phyloP scores from a whole-genome alignment of 1,140 invertebrate species.

The Drosophila hydei region DNA sequence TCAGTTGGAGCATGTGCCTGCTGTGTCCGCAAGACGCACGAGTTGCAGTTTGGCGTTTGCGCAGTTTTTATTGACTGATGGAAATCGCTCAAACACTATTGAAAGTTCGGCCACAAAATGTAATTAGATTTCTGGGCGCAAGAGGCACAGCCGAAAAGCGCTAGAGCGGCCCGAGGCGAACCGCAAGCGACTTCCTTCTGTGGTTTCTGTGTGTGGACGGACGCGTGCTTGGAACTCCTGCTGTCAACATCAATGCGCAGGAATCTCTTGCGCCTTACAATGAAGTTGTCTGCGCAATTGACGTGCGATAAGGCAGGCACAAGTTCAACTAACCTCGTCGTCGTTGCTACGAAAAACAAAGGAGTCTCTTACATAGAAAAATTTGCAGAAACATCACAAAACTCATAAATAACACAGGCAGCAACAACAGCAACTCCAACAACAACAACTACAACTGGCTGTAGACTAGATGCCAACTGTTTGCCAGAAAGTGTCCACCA shows the following conservation, averaged over 20 bases:
- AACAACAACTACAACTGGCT: slow-evolving; percentile 20
- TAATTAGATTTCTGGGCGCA: slow-evolving; percentile 65
- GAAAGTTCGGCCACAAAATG: slow-evolving; percentile 71
- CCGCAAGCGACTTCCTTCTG: slow-evolving; percentile 41
- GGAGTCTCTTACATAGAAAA: slow-evolving; percentile 72
- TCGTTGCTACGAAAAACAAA: slow-evolving; percentile 31
- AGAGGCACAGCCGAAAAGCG: background rate
- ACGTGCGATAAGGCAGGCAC: slow-evolving; percentile 67
- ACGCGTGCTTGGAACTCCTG: slow-evolving; percentile 77
- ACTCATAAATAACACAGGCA: slow-evolving; percentile 77
- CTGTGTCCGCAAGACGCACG: slow-evolving; percentile 37
- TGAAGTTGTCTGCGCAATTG: slow-evolving; percentile 80
- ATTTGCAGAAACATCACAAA: slow-evolving; percentile 81
- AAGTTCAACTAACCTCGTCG: slow-evolving; percentile 50
- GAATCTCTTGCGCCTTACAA: slow-evolving; percentile 69
- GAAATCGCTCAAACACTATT: slow-evolving; percentile 74
- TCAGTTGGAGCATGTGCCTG: slow-evolving; percentile 32
- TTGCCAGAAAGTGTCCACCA: slow-evolving; percentile 69
- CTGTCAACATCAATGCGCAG: slow-evolving; percentile 76
- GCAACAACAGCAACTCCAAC: slow-evolving; percentile 27
- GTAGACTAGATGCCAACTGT: slow-evolving; percentile 33
- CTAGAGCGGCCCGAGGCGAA: background rate
- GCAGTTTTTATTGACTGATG: slow-evolving; percentile 76
- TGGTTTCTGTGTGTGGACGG: slow-evolving; percentile 30
- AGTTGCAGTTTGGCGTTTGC: slow-evolving; percentile 2